Conservation (phyloP, 2,113 vertebrate species). For the Lipotes vexillifer region DNA sequence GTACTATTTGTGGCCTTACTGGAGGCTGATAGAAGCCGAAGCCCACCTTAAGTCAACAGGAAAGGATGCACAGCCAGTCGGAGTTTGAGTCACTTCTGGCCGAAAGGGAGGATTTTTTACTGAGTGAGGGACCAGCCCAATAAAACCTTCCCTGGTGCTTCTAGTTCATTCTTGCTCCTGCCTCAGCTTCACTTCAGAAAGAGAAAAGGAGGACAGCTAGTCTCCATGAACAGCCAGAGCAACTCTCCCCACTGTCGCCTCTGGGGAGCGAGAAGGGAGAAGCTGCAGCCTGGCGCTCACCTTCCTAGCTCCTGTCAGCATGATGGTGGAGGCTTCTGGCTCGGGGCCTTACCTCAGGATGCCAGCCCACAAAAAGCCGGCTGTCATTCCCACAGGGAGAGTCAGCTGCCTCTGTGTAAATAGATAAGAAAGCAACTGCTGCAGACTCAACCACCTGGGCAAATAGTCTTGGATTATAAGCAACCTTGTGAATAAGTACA, state of each 20-base stretch:
- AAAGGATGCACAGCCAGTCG: background rate
- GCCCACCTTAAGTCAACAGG: conserved; percentile 16
- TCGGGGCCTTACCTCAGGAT: background rate
- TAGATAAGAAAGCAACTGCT: conserved; percentile 60
- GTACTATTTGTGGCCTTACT: background rate
- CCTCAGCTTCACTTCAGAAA: background rate
- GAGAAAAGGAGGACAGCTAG: background rate
- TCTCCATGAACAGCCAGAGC: background rate
- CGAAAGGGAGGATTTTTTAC: background rate
- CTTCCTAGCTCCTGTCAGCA: background rate
- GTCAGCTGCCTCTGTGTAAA: conserved; percentile 59
- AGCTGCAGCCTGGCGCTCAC: background rate
- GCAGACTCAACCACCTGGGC: background rate
- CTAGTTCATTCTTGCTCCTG: background rate
- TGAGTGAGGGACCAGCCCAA: background rate
- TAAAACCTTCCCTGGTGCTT: background rate
- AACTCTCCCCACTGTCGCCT: background rate
- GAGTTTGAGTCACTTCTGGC: background rate
- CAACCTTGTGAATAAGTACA: conserved; percentile 22
- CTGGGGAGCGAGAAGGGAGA: background rate
- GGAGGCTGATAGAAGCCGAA: background rate
- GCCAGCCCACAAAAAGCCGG: background rate
- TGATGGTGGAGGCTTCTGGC: background rate
- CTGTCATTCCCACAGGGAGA: conserved; percentile 37
- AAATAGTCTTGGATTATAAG: conserved; percentile 45